Conservation (phyloP, 2,797 vertebrate species). For the Poecilia gillii region DNA sequence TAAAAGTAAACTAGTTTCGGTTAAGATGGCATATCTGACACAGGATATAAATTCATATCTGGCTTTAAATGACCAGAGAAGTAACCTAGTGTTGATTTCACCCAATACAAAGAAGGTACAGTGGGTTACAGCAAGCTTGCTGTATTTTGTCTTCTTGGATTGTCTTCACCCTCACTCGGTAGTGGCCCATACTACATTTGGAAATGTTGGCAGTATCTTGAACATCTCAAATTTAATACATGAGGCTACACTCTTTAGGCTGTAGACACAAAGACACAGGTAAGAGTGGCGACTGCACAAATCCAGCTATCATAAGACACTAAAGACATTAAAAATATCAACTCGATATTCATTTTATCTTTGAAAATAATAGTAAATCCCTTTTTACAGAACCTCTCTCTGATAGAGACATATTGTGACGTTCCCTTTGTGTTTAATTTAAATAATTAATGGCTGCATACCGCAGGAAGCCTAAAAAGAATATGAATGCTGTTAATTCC, state of each 20-base stretch:
- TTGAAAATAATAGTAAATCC: neutral
- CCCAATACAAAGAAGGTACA: neutral
- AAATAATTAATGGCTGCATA: neutral
- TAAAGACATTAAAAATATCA: neutral
- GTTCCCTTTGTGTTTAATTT: neutral
- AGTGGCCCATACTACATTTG: neutral
- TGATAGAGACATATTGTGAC: neutral
- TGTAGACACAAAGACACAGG: neutral
- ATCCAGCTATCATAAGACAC: neutral
- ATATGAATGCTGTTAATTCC: neutral
- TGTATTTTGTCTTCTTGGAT: neutral
- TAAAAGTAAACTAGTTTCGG: neutral
- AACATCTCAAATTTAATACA: neutral
- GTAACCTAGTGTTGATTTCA: neutral
- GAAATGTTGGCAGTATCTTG: neutral
- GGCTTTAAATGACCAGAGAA: neutral
- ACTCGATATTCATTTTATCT: neutral
- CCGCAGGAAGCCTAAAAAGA: neutral
- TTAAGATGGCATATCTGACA: neutral
- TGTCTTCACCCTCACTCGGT: neutral
- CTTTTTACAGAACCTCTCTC: neutral
- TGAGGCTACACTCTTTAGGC: neutral
- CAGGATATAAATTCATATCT: neutral
- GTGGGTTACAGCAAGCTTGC: neutral
- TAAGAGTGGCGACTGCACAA: neutral